Base-by-base conservation (phyloP, 1,140 invertebrate species). In the Cydia pomonella region DNA sequence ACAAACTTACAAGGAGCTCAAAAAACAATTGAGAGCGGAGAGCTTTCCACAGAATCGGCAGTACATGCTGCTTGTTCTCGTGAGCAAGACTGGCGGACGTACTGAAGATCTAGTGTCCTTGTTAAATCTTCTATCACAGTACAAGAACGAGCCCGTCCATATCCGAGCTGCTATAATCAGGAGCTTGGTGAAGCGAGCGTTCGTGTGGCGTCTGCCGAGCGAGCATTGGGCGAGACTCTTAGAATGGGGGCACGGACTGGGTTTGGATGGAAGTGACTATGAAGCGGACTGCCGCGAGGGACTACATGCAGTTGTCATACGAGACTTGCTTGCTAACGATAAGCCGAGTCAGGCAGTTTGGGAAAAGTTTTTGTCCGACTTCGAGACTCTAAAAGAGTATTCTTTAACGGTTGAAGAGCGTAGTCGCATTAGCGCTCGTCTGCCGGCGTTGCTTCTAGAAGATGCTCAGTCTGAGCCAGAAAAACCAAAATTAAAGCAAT, bases 21-120 rank as follows among this genome's bases (percentile, higher is more conserved):
- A 63, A 5, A 84, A 80, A 47, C 79, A 78, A 0, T 73, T 91
- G 33, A 63, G 63, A 53, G 75, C 76, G 0, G 87, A 87, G 50
- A 77, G 76, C 75, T 82, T 80, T 0, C 74, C 81, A 1, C 75
- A 89, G 29, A 84, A 81, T 6, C 77, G 89, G 18, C 79, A 84
- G n/a, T 84, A 81, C 63, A 89, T 90, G 64, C 77, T 90, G 38
- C 76, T 89, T 2, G 87, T 91, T 6, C 78, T 91, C n/a, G 82
- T 91, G 2, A 91, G 88, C 78, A 91, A 91, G 76, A 83, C 79
- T 71, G 87, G 87, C 9, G 81, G 83, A 3, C 75, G 80, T 29
- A 73, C 76, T 6, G 77, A 80, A 10, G 77, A 82, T 53, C 75
- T 89, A 2, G 78, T 80, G 18, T 79, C 80, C 62, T 74, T 91